Conservation (phyloP, 2,888 invertebrate species). For the Antitype chi region DNA sequence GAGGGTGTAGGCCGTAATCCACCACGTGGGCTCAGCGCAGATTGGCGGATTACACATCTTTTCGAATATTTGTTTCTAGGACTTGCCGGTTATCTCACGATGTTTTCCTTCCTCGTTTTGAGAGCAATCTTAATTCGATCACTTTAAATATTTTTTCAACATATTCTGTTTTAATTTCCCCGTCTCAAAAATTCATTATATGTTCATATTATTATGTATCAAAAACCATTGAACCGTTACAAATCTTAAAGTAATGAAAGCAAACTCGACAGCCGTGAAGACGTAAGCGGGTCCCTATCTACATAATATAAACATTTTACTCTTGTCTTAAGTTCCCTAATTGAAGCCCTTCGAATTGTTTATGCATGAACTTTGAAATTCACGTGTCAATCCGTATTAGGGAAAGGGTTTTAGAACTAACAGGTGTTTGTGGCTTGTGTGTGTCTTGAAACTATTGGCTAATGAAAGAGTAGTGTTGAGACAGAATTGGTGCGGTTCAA, state of each 20-base stretch:
- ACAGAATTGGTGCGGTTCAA: background rate
- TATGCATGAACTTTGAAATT: slow-evolving; percentile 79
- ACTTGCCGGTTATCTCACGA: too few relatives aligned
- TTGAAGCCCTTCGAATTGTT: slow-evolving; percentile 74
- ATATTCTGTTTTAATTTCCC: too few relatives aligned
- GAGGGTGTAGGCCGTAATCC: too few relatives aligned
- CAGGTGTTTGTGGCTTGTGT: slow-evolving; percentile 62
- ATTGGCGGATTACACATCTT: too few relatives aligned
- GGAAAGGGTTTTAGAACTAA: slow-evolving; percentile 63
- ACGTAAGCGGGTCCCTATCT: slow-evolving; percentile 43
- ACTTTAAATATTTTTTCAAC: too few relatives aligned
- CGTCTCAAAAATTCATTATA: too few relatives aligned
- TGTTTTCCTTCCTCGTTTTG: too few relatives aligned
- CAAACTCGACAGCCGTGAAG: slow-evolving; percentile 42
- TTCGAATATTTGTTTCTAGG: too few relatives aligned
- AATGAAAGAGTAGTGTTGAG: background rate
- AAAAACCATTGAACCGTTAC: slow-evolving; percentile 21
- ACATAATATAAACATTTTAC: slow-evolving; percentile 68
- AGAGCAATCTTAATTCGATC: too few relatives aligned
- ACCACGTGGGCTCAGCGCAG: too few relatives aligned
- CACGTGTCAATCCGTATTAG: slow-evolving; percentile 77
- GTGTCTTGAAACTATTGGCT: slow-evolving; percentile 38
- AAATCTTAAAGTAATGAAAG: slow-evolving; percentile 49
- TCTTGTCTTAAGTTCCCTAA: slow-evolving; percentile 74
- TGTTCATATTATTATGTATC: background rate